Percentiles rank a stretch among this genome's conserved stretches.
Evolutionary conservation across 2,113 vertebrate species (phyloP).

Genomic region (Fulmarus glacialis): DNA sequence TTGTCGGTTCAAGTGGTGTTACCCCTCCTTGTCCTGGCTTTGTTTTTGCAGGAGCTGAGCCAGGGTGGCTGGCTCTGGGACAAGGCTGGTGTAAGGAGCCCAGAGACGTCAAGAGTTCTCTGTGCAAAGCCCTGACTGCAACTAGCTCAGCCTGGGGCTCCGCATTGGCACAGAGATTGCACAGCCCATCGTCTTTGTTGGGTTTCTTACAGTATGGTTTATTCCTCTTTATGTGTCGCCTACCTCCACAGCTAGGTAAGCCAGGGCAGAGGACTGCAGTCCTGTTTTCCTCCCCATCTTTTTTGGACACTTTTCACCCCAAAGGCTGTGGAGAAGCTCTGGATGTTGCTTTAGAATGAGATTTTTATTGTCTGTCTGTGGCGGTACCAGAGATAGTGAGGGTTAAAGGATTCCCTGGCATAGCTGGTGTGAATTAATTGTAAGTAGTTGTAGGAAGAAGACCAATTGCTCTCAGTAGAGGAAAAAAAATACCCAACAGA

Average conservation of each 20-base stretch:
- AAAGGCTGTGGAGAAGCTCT: neutral
- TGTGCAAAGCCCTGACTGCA: neutral
- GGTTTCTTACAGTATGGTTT: neutral
- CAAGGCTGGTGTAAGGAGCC: neutral
- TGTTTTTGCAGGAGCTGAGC: neutral
- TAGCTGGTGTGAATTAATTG: neutral
- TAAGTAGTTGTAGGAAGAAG: neutral
- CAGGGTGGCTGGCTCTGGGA: no score
- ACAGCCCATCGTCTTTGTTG: accelerated
- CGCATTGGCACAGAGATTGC: neutral
- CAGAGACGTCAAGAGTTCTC: neutral
- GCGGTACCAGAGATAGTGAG: accelerated
- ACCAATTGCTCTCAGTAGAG: neutral
- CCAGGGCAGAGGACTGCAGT: neutral
- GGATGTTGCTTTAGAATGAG: neutral
- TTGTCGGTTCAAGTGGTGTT: neutral
- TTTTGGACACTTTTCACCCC: neutral
- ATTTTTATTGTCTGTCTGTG: neutral
- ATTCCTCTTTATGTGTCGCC: neutral
- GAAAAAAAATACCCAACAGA: neutral
- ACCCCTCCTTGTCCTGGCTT: neutral
- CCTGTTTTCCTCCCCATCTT: neutral
- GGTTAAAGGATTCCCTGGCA: neutral
- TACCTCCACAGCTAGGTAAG: neutral
- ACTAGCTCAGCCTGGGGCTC: neutral